Percentiles rank a stretch among this genome's conserved stretches.
Conservation (phyloP, 2,113 vertebrate genomes). For the Emydura subglobosa region DNA sequence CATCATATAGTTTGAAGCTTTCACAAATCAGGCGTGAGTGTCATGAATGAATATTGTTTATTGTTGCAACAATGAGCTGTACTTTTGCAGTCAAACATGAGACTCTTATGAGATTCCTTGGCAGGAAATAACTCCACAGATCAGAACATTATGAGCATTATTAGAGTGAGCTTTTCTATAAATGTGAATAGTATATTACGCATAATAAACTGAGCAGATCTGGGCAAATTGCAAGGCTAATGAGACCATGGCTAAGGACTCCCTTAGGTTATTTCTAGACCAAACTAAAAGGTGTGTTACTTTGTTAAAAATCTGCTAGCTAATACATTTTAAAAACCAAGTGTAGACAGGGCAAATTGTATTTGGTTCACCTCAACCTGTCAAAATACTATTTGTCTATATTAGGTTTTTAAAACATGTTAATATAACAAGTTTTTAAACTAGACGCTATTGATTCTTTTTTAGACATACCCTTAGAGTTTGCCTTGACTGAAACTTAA, state of each 20-base stretch:
- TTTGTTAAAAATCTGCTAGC: neutral
- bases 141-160: neutral
- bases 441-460: neutral
- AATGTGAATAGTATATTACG: neutral
- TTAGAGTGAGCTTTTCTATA: too few relatives aligned
- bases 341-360: neutral
- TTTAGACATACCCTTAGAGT: neutral
- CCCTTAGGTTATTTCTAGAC: neutral
- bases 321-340: neutral
- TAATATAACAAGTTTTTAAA: neutral
- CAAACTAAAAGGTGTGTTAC: neutral
- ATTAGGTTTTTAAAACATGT: neutral
- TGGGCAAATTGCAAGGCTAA: neutral
- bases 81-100: neutral
- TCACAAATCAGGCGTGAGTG: neutral
- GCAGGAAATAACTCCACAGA: neutral
- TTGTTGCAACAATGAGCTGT: neutral
- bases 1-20: neutral
- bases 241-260: neutral
- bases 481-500: neutral
- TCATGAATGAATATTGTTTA: neutral
- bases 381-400: neutral
- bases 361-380: neutral
- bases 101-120: neutral
- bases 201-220: neutral